Evolutionary conservation across 2,113 vertebrate species (phyloP).

Genomic region (Urocolius indicus): DNA sequence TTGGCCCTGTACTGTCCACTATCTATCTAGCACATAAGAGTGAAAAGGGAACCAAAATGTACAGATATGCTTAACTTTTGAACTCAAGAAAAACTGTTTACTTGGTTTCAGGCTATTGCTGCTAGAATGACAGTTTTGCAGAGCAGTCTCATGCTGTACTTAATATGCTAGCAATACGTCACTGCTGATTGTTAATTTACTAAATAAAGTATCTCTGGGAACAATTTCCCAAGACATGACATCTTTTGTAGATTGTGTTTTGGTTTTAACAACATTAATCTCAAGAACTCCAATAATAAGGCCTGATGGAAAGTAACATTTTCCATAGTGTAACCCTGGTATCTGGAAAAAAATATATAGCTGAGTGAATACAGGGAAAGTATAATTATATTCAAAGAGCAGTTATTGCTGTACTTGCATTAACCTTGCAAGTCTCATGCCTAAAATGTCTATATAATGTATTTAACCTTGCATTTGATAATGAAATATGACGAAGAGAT

Average conservation of each 20-base stretch:
- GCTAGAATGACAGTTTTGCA: neutral
- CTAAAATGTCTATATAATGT: conserved; percentile 43
- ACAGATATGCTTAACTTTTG: neutral
- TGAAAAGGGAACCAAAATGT: neutral
- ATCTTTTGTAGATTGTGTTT: conserved; percentile 7
- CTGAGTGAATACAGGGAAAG: neutral
- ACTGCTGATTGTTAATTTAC: neutral
- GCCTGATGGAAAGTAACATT: neutral
- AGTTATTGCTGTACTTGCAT: conserved; percentile 48
- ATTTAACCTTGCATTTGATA: conserved; percentile 43
- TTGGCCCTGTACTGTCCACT: neutral
- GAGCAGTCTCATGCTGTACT: neutral
- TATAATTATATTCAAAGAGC: conserved; percentile 45
- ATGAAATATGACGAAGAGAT: conserved; percentile 19
- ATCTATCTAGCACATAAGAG: neutral
- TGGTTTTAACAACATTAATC: neutral
- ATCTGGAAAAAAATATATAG: neutral
- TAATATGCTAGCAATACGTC: neutral
- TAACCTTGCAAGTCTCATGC: conserved; percentile 43
- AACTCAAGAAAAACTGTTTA: neutral
- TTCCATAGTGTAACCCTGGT: neutral
- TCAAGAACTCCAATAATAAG: neutral
- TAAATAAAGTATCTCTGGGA: conserved; percentile 40
- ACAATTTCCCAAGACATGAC: neutral
- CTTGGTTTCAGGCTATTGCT: neutral